Conservation (phyloP, 2,113 vertebrate genomes). For the Scophthalmus maximus region DNA sequence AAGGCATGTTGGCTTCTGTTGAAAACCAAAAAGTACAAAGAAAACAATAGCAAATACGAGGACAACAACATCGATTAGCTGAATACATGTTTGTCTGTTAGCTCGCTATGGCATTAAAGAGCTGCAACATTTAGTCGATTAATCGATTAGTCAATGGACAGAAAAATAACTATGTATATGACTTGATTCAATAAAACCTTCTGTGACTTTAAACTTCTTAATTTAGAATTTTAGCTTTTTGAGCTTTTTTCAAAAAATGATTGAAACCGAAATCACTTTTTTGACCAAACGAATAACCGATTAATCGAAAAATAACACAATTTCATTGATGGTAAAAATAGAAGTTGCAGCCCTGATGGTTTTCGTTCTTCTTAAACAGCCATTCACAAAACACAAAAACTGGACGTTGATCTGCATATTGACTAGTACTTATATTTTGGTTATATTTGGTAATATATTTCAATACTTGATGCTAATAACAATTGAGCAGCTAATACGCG, state of each 20-base stretch:
- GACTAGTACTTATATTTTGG: no score
- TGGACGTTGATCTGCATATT: no score
- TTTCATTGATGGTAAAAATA: not conserved
- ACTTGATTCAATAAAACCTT: no score
- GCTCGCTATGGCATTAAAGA: not conserved
- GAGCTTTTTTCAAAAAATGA: no score
- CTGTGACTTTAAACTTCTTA: no score
- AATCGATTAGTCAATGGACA: not conserved
- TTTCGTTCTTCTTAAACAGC: not conserved
- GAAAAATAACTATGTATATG: no score
- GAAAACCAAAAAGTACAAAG: constrained; percentile 49
- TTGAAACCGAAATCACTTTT: no score
- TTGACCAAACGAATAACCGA: not conserved
- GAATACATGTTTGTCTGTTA: constrained; percentile 19
- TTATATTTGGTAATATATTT: no score
- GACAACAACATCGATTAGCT: constrained; percentile 37
- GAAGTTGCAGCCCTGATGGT: not conserved
- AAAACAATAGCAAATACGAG: constrained; percentile 49
- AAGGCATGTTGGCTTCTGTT: constrained; percentile 88
- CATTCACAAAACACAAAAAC: not conserved
- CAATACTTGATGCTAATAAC: no score
- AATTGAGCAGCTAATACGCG: not conserved
- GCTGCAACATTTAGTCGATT: not conserved
- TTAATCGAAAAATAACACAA: not conserved
- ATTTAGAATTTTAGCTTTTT: no score